A percentile compares a stretch with the other conserved stretches of the same genome.
phyloP scores from a whole-genome alignment of 2,797 vertebrate species.

The Meriones psammophilus region DNA sequence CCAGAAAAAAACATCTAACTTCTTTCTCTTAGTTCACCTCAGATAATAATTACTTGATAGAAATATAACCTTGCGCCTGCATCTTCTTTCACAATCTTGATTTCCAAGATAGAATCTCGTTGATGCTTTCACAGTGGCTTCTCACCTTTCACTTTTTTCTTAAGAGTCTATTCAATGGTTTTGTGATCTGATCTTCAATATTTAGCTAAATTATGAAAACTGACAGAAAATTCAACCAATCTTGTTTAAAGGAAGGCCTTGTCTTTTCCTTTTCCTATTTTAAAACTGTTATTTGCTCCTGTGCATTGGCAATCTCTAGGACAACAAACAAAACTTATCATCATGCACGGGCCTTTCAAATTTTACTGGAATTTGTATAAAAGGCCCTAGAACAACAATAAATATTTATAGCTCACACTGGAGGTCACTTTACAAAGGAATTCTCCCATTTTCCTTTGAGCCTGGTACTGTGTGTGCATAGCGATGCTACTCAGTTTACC shows the following conservation, averaged over 20 bases:
- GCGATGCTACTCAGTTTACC: not conserved
- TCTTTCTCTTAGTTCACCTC: not conserved
- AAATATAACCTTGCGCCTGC: not conserved
- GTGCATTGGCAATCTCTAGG: not conserved
- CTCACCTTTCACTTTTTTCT: not conserved
- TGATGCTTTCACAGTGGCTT: not conserved
- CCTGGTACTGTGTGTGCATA: not conserved
- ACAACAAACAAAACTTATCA: constrained; percentile 2
- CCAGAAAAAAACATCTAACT: not conserved
- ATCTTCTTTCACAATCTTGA: not conserved
- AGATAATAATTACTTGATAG: not conserved
- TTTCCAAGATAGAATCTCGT: not conserved
- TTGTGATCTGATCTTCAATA: not conserved
- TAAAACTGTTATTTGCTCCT: not conserved
- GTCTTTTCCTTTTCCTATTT: not conserved
- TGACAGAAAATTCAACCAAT: constrained; percentile 23
- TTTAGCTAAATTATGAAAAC: constrained; percentile 36
- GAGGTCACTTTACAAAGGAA: constrained; percentile 41
- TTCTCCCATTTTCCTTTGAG: constrained; percentile 2
- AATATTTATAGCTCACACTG: not conserved
- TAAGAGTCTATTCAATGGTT: not conserved
- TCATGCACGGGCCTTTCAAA: not conserved
- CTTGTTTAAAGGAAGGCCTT: not conserved
- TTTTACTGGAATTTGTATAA: not conserved
- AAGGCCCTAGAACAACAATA: constrained; percentile 29